These are phyloP conservation scores for Glandiceps talaboti DNA, from an alignment of 53 echinoderm and acorn worm genomes.

Conservation along the genomic window DNA sequence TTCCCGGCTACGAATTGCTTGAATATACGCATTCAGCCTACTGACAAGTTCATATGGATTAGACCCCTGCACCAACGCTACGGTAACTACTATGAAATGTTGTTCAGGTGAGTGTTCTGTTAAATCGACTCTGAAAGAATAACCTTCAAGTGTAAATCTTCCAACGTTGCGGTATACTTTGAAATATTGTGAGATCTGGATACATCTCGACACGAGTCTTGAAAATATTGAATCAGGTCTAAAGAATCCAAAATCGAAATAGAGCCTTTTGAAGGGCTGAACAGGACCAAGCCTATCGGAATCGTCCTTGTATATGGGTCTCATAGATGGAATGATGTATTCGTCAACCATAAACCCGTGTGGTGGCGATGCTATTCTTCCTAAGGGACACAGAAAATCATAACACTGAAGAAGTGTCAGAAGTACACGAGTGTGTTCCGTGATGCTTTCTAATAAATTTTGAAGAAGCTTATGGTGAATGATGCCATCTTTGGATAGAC, in stretches of 20 bases:
- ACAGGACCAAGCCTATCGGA: not conserved
- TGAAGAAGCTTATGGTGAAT: not conserved
- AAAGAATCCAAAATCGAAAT: slow-evolving; percentile 35
- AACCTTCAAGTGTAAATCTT: not conserved
- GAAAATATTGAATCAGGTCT: slow-evolving; percentile 15
- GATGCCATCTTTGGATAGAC: not conserved
- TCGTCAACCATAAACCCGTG: not conserved
- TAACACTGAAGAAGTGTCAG: not conserved
- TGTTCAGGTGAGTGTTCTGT: not conserved
- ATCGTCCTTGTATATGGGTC: not conserved
- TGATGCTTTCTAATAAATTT: not conserved
- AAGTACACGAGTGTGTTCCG: not conserved
- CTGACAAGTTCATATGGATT: not conserved
- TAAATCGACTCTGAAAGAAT: not conserved
- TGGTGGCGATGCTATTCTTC: not conserved
- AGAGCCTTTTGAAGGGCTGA: not conserved
- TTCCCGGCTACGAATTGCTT: not conserved
- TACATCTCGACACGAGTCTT: slow-evolving; percentile 24
- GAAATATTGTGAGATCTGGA: not conserved
- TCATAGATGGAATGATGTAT: not conserved
- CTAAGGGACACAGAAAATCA: not conserved
- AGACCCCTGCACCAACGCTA: not conserved
- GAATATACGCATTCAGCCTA: not conserved
- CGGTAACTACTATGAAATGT: not conserved
- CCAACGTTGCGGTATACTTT: not conserved